These are phyloP conservation scores for Noctilio leporinus DNA, from an alignment of 2,113 vertebrate species.

Conservation along the genomic window DNA sequence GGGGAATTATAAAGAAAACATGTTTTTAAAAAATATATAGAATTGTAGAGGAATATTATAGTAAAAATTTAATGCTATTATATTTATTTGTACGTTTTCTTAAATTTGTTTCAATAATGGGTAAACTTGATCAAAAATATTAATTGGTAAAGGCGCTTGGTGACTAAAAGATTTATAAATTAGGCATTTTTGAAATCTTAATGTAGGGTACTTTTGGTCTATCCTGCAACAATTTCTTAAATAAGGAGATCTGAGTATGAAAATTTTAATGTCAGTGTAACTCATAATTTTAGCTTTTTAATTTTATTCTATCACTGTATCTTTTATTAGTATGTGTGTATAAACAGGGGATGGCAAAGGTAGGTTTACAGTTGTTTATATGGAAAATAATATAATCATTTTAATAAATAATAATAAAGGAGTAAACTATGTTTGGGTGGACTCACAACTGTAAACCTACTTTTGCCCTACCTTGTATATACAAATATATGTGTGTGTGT, in stretches of 20 bases:
- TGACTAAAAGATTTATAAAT: slow-evolving; percentile 11
- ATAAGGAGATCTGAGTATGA: neutral
- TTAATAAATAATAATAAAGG: no score
- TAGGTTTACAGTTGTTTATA: no score
- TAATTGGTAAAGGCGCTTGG: neutral
- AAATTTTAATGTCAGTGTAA: neutral
- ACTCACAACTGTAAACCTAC: neutral
- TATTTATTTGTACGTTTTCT: neutral
- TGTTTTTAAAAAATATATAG: neutral
- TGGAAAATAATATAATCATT: no score
- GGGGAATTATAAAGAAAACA: neutral
- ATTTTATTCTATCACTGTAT: neutral
- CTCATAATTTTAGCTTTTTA: neutral
- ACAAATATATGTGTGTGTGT: no score
- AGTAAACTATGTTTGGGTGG: no score
- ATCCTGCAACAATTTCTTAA: neutral
- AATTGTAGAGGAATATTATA: neutral
- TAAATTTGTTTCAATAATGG: slow-evolving; percentile 17
- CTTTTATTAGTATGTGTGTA: neutral
- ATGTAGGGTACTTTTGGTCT: neutral
- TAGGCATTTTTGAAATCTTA: slow-evolving; percentile 8
- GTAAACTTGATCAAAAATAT: neutral
- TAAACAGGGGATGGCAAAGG: neutral
- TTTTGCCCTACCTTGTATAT: neutral
- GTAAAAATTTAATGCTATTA: neutral